Evolutionary conservation across 2,888 invertebrate genomes (phyloP), one percentile per base, ranked within the genome.

Genomic region (Drosophila sordidula): DNA sequence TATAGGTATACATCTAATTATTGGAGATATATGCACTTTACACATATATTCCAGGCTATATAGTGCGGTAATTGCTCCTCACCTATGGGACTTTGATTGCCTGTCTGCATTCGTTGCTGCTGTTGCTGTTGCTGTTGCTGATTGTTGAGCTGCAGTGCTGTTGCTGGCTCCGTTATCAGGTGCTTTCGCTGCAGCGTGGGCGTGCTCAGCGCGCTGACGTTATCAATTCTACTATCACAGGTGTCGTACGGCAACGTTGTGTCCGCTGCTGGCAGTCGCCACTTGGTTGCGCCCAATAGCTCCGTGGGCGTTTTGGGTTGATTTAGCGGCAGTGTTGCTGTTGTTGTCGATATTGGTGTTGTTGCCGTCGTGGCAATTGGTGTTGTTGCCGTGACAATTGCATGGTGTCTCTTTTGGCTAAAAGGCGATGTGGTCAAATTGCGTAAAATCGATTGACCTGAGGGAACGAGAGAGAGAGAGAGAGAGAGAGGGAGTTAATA

Each of bases 31-130:
- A n/a, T n/a, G n/a, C n/a, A n/a, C n/a, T n/a, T n/a, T n/a, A n/a
- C n/a, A n/a, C n/a, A n/a, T n/a, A n/a, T n/a, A 34, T 34, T 34
- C 34, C 34, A 12, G 29, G 8, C 9, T 29, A 29, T 29, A 29
- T 6, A 29, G 12, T 34, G 12, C 34, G 4, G 34, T 34, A 4
- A 34, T 34, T 12, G 11, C 5, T 34, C n/a, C 49, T 72, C 72
- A 92, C 92, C 92, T 90, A 96, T 95, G 38, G 96, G 96, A 92
- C 96, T 96, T 57, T 96, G 96, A 92, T 95, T 96, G 72, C 95
- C 95, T 8, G 85, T 59, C 44, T 94, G 94, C 86, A 91, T 75
- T 70, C 90, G 88, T 36, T 84, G 87, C 6, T 72, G 78, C 14
- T 68, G 78, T 42, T 94, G 94, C 78, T 90, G 84, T 63, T 90